Base-by-base conservation (phyloP, 1,140 invertebrate species). In the Harpegnathos saltator region DNA sequence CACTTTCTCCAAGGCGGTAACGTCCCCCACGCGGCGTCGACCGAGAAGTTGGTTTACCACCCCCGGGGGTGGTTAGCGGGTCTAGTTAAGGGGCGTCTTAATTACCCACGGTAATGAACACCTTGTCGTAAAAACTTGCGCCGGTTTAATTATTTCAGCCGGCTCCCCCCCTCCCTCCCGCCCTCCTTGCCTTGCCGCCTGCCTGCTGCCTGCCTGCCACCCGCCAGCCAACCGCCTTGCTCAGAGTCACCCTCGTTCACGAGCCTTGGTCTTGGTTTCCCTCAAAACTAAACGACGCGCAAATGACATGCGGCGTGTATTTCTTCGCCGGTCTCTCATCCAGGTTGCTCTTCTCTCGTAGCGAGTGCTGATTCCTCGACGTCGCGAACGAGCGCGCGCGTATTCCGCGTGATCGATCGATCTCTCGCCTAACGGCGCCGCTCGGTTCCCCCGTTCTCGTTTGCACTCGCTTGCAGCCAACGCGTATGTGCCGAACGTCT, bases 81-180 rank as follows among this genome's bases (percentile, higher is more conserved):
- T 94, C 91, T 92, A 93, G 93, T 94, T 94, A 94, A 94, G 92
- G 93, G 93, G 93, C 93, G 92, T 94, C 94, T 94, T 94, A 94
- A 94, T 94, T 94, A 94, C 93, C 93, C 94, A 93, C 90, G 91
- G 93, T 94, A 94, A 94, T 94, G 93, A 94, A 94, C 93, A 94
- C 93, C 93, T 94, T 94, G 94, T 94, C 94, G 93, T 94, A 94
- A 94, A 94, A 94, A 94, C 92, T 94, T 93, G 93, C 90, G 90
- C 91, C 90, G 88, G 91, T 94, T 94, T 94, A 94, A 94, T 94
- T 94, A 94, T 94, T 94, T 93, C 91, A 84, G 88, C 81, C 82
- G 68, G 62, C 80, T 72, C 78, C 84, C 78, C 58, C 22, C 33
- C 26, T 52, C 14, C 38, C 38, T 44, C 38, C 5, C 80, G 66